Base-by-base conservation (phyloP, 2,888 invertebrate genomes). In the Pemphredon lugubris region DNA sequence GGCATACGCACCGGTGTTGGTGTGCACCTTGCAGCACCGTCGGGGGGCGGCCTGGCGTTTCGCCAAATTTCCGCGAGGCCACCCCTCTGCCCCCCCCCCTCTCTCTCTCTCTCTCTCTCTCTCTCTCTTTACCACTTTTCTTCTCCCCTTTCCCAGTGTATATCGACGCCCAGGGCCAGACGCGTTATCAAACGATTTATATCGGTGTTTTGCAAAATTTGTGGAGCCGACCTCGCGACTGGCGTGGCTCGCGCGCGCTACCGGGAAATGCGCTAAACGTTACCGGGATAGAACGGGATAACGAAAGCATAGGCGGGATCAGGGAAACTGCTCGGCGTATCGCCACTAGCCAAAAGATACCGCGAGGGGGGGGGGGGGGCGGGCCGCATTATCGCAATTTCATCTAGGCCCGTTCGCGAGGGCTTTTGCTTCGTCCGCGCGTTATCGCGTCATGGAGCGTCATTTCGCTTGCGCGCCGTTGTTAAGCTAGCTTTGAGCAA, bases 161-260 rank as follows among this genome's bases (percentile, higher is more conserved):
- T 82, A 86, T 85, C 80, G 84, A 82, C 75, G 83, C 86, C 83
- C 74, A 68, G 71, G 73, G 84, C 80, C 71, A 76, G 75, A 57
- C 78, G 82, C 82, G 83, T 86, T 86, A 86, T 86, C 86, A 83
- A 84, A 81, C 83, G 84, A 86, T 86, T 86, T 86, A 86, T 85
- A 86, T 84, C 85, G 81, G 79, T 86, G 85, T 84, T 85, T 86
- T 81, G 82, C 70, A 82, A 84, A 86, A 86, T 86, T 85, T 86
- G 84, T 85, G 83, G 83, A 67, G 76, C 67, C 69, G 48, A 59
- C 60, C 65, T 65, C 60, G 76, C 80, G 73, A 73, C 58, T 73
- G 76, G 78, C 70, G 68, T 58, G 47, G 64, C 51, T 57, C 59
- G 55, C 60, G 23, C 23, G 47, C 26, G 42, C 48, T 39, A 55